Conservation (phyloP, 2,888 invertebrate species). For the Julus scandinavius region DNA sequence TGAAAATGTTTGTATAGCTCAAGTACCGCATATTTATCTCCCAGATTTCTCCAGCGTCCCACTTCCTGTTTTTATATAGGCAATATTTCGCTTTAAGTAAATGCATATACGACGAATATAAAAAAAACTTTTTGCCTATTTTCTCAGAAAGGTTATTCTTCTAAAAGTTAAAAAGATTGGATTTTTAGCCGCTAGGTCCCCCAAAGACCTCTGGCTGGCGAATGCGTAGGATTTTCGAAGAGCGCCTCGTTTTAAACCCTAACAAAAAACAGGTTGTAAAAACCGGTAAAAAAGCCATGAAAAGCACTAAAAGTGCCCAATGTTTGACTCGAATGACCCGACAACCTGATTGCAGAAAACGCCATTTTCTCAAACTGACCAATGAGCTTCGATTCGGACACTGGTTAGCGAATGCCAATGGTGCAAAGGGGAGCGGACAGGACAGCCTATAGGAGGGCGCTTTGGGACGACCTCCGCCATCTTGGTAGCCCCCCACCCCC, state of each 20-base stretch:
- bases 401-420: background rate
- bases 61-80: conserved; percentile 38
- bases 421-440: background rate
- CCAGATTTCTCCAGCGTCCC: conserved; percentile 38
- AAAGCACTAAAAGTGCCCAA: background rate
- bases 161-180: conserved; percentile 21
- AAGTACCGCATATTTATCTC: conserved; percentile 35
- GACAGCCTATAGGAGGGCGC: background rate
- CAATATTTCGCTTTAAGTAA: conserved; percentile 42
- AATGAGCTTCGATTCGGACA: background rate
- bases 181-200: conserved; percentile 2
- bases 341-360: conserved; percentile 12
- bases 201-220: background rate
- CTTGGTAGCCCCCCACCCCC: background rate
- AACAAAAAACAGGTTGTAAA: conserved; percentile 15
- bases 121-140: conserved; percentile 29
- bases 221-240: background rate
- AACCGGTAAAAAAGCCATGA: background rate
- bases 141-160: background rate
- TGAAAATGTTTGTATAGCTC: background rate
- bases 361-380: conserved; percentile 5
- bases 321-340: conserved; percentile 24
- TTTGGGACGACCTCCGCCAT: background rate
- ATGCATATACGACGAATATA: background rate
- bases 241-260: background rate